Evolutionary conservation across 1,140 invertebrate genomes (phyloP).

Genomic region (Helicoverpa zea): DNA sequence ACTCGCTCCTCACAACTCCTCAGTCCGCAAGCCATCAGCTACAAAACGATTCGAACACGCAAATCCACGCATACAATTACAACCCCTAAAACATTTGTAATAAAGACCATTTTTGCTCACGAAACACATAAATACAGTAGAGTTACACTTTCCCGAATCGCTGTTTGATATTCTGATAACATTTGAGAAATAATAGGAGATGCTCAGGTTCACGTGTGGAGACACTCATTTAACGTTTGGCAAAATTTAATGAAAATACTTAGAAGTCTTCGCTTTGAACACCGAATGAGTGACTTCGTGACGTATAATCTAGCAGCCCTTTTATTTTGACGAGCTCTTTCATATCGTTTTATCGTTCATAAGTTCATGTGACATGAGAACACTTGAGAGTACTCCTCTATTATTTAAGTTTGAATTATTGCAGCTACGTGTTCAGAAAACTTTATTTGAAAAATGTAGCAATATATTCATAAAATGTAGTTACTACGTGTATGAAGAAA

Average conservation of each 20-base stretch:
- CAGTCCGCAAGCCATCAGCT: constrained; percentile 54
- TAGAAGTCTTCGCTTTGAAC: constrained; percentile 49
- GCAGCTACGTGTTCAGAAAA: constrained; percentile 17
- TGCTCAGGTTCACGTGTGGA: constrained; percentile 66
- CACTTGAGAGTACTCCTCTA: constrained; percentile 6
- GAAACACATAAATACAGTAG: constrained; percentile 34
- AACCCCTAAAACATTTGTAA: constrained; percentile 47
- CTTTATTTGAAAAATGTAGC: constrained; percentile 2
- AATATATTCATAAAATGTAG: constrained; percentile 17
- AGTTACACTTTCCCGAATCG: constrained; percentile 65
- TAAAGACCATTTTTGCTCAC: constrained; percentile 53
- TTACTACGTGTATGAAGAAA: constrained; percentile 14
- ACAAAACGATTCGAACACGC: constrained; percentile 59
- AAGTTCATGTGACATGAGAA: constrained; percentile 34
- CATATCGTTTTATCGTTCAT: constrained; percentile 56
- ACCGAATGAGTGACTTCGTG: constrained; percentile 44
- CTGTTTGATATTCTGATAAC: constrained; percentile 79
- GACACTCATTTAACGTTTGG: constrained; percentile 63
- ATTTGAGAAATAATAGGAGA: constrained; percentile 78
- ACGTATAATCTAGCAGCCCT: constrained; percentile 59
- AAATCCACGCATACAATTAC: constrained; percentile 58
- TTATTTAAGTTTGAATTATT: constrained; percentile 39
- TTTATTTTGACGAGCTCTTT: constrained; percentile 54
- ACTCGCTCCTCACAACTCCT: constrained; percentile 73
- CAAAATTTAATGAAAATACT: constrained; percentile 69